Conservation (phyloP, 2,113 vertebrate species). For the Crocuta crocuta region DNA sequence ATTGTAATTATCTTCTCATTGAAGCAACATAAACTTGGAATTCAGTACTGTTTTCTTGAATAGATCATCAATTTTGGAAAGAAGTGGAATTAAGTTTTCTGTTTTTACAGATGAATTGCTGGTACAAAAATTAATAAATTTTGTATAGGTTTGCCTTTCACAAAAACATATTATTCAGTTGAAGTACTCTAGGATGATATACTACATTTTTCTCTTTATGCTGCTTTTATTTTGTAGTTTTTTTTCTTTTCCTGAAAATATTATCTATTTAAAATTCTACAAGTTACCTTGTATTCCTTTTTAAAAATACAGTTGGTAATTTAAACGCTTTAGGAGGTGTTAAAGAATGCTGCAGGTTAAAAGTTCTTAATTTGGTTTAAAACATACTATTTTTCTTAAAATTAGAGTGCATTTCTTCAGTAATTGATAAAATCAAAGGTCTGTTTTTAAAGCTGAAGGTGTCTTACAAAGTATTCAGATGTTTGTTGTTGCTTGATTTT, state of each 20-base stretch:
- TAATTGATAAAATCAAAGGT: too few species aligned
- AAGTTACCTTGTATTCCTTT: background rate
- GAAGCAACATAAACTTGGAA: slow-evolving; percentile 61
- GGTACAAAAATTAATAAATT: slow-evolving; percentile 45
- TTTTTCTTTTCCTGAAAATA: slow-evolving; percentile 3
- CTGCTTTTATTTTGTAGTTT: background rate
- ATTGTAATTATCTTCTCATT: slow-evolving; percentile 55
- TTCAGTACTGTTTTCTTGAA: slow-evolving; percentile 17
- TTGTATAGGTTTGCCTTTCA: background rate
- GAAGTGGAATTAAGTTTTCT: slow-evolving; percentile 56
- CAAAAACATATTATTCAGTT: background rate
- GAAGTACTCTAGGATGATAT: background rate
- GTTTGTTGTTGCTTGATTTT: background rate
- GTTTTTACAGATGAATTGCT: slow-evolving; percentile 25
- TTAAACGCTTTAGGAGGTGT: background rate
- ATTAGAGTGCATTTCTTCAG: background rate
- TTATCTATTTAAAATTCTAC: slow-evolving; percentile 1
- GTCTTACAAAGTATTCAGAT: slow-evolving; percentile 5
- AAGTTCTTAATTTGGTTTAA: slow-evolving; percentile 4
- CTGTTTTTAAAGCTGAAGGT: background rate
- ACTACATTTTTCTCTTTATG: background rate
- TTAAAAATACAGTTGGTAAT: background rate
- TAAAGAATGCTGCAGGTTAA: background rate
- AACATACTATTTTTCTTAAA: background rate
- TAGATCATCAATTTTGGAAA: slow-evolving; percentile 60